These are phyloP conservation scores for Chaenocephalus aceratus DNA, from an alignment of 2,113 vertebrate genomes.

Conservation along the genomic window DNA sequence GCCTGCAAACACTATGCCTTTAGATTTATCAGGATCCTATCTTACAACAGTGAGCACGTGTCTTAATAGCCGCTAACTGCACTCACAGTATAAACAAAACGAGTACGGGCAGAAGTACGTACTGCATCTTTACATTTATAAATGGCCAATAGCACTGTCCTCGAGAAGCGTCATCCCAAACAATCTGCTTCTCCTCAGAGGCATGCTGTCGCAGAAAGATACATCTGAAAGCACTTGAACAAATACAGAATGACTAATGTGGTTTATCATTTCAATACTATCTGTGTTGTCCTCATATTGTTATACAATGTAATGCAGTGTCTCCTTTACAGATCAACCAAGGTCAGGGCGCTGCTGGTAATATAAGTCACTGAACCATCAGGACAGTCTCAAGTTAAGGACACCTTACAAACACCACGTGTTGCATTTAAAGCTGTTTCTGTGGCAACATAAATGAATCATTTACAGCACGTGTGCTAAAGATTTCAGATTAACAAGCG, in stretches of 20 bases:
- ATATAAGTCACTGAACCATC: constrained; percentile 16
- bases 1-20: constrained; percentile 14
- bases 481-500: constrained; percentile 40
- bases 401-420: constrained; percentile 1
- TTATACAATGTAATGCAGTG: background rate
- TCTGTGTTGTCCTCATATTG: background rate
- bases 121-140: background rate
- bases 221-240: background rate
- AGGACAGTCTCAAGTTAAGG: constrained; percentile 38
- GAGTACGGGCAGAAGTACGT: background rate
- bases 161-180: background rate
- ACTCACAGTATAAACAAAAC: background rate
- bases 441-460: constrained; percentile 42
- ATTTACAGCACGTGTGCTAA: constrained; percentile 39
- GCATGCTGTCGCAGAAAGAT: background rate
- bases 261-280: background rate
- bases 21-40: constrained; percentile 67
- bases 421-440: constrained; percentile 5
- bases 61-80: background rate
- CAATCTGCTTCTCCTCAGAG: background rate
- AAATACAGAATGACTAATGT: background rate
- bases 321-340: constrained; percentile 58
- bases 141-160: background rate
- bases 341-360: constrained; percentile 23
- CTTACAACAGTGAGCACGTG: constrained; percentile 67